These are phyloP conservation scores for Xanthorhoe designata DNA, from an alignment of 2,888 invertebrate genomes.

Conservation along the genomic window DNA sequence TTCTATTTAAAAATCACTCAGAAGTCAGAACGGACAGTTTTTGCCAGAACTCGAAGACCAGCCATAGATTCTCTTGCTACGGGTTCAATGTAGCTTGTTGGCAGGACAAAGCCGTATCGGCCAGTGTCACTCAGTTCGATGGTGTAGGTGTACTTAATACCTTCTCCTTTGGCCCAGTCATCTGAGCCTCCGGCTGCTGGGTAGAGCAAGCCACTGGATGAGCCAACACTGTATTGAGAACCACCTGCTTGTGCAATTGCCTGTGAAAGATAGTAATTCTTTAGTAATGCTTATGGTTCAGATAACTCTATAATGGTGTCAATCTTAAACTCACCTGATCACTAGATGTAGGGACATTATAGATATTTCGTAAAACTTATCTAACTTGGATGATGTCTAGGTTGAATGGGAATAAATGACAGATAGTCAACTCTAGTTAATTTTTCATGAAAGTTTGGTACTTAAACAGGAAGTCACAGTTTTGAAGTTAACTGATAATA, in stretches of 20 bases:
- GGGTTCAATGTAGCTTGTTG: slow-evolving; percentile 90
- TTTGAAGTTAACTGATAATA: neutral
- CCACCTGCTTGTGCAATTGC: slow-evolving; percentile 87
- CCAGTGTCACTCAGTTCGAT: slow-evolving; percentile 95
- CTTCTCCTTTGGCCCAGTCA: slow-evolving; percentile 95
- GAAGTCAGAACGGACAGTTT: slow-evolving; percentile 50
- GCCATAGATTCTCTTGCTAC: slow-evolving; percentile 91
- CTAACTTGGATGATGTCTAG: too few species aligned
- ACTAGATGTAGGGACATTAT: too few species aligned
- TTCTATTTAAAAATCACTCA: slow-evolving; percentile 38
- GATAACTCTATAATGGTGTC: too few species aligned
- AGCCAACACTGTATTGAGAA: slow-evolving; percentile 89
- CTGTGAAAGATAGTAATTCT: slow-evolving; percentile 51
- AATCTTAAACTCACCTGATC: too few species aligned
- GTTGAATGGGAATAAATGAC: too few species aligned
- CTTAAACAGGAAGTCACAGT: too few species aligned
- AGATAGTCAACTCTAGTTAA: too few species aligned
- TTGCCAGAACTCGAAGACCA: slow-evolving; percentile 87
- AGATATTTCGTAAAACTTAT: too few species aligned
- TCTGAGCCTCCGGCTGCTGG: slow-evolving; percentile 94
- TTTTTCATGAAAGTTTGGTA: too few species aligned
- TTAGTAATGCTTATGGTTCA: neutral
- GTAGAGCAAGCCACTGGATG: slow-evolving; percentile 91
- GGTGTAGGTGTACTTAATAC: slow-evolving; percentile 95
- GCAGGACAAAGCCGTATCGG: slow-evolving; percentile 93